Conservation (phyloP, 2,888 invertebrate genomes). For the Drepana falcataria region DNA sequence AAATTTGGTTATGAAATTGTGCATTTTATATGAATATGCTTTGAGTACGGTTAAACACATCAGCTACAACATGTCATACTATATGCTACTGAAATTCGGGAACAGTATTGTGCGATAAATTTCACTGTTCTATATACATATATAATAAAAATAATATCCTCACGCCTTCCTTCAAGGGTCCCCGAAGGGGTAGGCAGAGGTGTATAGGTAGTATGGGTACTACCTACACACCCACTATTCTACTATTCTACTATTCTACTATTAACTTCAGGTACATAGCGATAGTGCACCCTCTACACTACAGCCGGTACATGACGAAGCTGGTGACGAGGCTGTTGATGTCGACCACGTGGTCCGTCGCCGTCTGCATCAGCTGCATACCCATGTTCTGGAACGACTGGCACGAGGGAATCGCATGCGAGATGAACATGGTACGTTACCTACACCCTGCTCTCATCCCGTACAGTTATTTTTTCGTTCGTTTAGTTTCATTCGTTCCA, state of each 20-base stretch:
- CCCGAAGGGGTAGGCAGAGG: too few relatives aligned
- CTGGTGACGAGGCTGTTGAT: slow-evolving; percentile 81
- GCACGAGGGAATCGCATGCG: slow-evolving; percentile 80
- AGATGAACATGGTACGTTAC: slow-evolving; percentile 80
- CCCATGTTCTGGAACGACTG: slow-evolving; percentile 90
- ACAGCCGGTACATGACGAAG: slow-evolving; percentile 86
- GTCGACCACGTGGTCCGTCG: slow-evolving; percentile 82
- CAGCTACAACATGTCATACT: too few relatives aligned
- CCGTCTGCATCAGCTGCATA: slow-evolving; percentile 82
- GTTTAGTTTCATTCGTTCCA: too few relatives aligned
- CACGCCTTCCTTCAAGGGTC: too few relatives aligned
- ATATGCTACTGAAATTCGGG: too few relatives aligned
- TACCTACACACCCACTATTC: neutral
- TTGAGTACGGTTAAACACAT: too few relatives aligned
- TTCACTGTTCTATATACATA: too few relatives aligned
- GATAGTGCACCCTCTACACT: slow-evolving; percentile 88
- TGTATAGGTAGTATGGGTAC: too few relatives aligned
- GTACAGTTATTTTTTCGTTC: too few relatives aligned
- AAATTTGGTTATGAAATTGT: slow-evolving; percentile 1
- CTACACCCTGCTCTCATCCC: neutral
- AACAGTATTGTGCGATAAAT: too few relatives aligned
- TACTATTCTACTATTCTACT: neutral
- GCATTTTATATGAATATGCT: neutral
- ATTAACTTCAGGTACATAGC: slow-evolving; percentile 81
- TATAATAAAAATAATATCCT: too few relatives aligned